Evolutionary conservation across 2,888 invertebrate genomes (phyloP), one percentile per base, ranked within the genome.

Genomic region (Melanotus villosus): DNA sequence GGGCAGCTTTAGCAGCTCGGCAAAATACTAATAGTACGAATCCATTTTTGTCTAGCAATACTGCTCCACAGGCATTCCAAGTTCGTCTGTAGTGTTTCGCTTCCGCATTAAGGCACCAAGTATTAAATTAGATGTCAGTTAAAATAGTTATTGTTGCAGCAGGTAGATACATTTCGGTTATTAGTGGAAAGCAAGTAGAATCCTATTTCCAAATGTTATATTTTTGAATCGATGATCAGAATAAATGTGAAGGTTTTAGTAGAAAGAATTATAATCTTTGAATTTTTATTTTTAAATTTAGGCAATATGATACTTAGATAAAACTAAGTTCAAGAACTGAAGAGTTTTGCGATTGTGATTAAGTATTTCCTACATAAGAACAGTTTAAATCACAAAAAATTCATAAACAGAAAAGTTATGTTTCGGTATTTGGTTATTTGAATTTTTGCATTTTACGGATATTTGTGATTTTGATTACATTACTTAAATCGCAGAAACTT

Each of bases 1-100:
- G 94, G 94, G 94, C 92, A 0, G 90, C 90, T 64, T 86, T 89
- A 50, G 88, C 90, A 1, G 87, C 90, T 30, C 85, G 86, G 76
- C 82, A 86, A 67, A 83, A 86, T 68, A 86, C 86, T 62, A 83
- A 81, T 74, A 88, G 87, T 68, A 91, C 91, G 54, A 90, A 90
- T 81, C 90, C 90, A 0, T 90, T 90, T 79, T 84, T 89, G 73
- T 83, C 86, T 72, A 85, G 86, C 67, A 86, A 85, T 74, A 82
- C 86, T 41, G 85, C 88, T 18, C 82, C 83, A 4, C 89, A 88
- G 79, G 87, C 89, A 68, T 89, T 89, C 78, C 89, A 89, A 81
- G 88, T 89, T 76, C 89, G 88, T 79, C 88, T 89, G 83, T 89
- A 88, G 85, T 84, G 82, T 76, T 63, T 69, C 57, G 72, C 72